A percentile compares a stretch with the other conserved stretches of the same genome.
Evolutionary conservation across 2,888 invertebrate species (phyloP).

Genomic region (Erebia ligea): DNA sequence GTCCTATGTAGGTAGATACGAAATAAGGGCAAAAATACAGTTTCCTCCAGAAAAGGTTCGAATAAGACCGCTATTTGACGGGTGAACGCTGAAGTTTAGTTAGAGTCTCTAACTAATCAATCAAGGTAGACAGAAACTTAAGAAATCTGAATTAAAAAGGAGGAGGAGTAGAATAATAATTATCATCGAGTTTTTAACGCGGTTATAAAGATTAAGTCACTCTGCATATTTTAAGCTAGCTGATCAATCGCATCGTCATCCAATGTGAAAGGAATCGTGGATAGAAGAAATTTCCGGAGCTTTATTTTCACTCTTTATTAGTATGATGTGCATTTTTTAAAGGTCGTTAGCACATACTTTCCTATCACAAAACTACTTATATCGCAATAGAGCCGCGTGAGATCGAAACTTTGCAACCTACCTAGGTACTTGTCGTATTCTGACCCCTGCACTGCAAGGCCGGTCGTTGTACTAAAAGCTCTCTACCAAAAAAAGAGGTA

Average conservation of each 20-base stretch:
- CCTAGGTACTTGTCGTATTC: slow-evolving; percentile 5
- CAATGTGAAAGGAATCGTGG: not conserved
- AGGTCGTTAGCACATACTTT: slow-evolving; percentile 47
- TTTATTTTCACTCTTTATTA: slow-evolving; percentile 9
- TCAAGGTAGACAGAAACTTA: too few relatives aligned
- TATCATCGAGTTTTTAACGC: too few relatives aligned
- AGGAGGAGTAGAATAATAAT: too few relatives aligned
- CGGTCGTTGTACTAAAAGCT: slow-evolving; percentile 11
- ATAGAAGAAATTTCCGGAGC: not conserved
- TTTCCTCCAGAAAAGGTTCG: too few relatives aligned
- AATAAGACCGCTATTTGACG: too few relatives aligned
- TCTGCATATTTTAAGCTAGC: not conserved
- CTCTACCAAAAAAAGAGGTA: not conserved
- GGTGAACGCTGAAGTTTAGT: too few relatives aligned
- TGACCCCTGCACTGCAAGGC: not conserved
- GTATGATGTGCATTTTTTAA: slow-evolving; percentile 15
- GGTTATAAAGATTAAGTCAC: too few relatives aligned
- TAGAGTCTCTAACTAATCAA: too few relatives aligned
- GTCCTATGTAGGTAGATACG: too few relatives aligned
- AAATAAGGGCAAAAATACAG: too few relatives aligned
- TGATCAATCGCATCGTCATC: not conserved
- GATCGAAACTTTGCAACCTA: slow-evolving; percentile 23
- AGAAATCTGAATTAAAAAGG: too few relatives aligned
- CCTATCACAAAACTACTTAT: slow-evolving; percentile 36
- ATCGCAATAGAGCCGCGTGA: slow-evolving; percentile 35